Conservation (phyloP, 1,140 invertebrate species). For the Ceratina australensis region DNA sequence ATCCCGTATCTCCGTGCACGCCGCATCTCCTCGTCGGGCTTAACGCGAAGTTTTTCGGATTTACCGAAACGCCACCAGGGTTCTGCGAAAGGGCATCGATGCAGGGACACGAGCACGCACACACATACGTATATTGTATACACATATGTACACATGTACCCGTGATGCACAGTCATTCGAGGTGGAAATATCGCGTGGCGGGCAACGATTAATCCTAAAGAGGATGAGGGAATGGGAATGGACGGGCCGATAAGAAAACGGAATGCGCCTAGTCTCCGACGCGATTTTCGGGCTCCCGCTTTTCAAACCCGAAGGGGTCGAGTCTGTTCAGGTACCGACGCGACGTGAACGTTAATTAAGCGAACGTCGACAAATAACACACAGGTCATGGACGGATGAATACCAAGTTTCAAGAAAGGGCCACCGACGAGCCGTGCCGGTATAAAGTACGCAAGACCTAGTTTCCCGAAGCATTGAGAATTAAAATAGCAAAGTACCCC, state of each 20-base stretch:
- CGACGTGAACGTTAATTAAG: conserved; percentile 47
- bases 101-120: conserved; percentile 24
- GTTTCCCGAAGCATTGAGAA: conserved; percentile 39
- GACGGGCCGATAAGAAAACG: conserved; percentile 33
- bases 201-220: conserved; percentile 39
- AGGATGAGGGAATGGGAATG: conserved; percentile 38
- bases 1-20: not conserved
- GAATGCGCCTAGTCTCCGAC: conserved; percentile 13
- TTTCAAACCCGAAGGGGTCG: too few relatives aligned
- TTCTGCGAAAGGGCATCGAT: conserved; percentile 33
- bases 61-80: not conserved
- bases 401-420: conserved; percentile 24
- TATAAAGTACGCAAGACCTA: conserved; percentile 40
- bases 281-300: conserved; percentile 19
- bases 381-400: conserved; percentile 46
- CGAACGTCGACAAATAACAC: conserved; percentile 43
- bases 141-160: not conserved
- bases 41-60: not conserved
- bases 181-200: conserved; percentile 39
- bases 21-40: not conserved
- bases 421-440: not conserved
- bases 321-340: not conserved
- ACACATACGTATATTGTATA: not conserved
- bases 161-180: not conserved
- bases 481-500: conserved; percentile 36